Base-by-base conservation (phyloP, 2,113 vertebrate species). In the Zootoca vivipara region DNA sequence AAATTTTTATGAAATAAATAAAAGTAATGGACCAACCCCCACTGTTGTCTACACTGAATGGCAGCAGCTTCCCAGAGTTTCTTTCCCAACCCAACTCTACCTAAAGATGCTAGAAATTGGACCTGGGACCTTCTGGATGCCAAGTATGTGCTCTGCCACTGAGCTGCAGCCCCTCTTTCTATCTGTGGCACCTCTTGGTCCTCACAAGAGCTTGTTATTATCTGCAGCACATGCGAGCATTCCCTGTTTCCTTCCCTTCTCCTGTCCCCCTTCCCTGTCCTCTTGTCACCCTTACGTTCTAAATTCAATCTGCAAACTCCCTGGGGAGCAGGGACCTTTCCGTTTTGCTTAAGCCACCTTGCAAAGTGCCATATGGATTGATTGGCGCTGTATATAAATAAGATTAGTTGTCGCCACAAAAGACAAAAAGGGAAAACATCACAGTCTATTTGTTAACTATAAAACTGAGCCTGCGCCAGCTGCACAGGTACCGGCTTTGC, bases 401-500 rank as follows among this genome's bases (percentile, higher is more conserved):
- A 84, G 42, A 62, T 62, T 42, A 24, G 28, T 30, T 74, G n/a
- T 42, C 12, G 4, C 30, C 7, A 3, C 30, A 22, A 38, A 90
- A 95, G 89, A 93, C 87, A 90, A 42, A 93, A 77, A 94, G 89
- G 86, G 83, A 89, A 95, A 95, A 89, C 56, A 93, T 69, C 2
- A 33, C 86, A 86, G 89, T 88, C 92, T 38, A 1, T 92, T 94
- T 92, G 89, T 94, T 94, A 95, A 92, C 89, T 89, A 83, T 93
- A 94, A 95, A 95, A 95, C 16, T 35, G 24, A 82, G 93, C 58
- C 82, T 86, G 92, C 89, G 91, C 90, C 92, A 92, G 91, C 88
- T 89, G 82, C 79, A 92, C 90, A 95, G 93, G 73, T 85, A 91
- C 87, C 92, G 87, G 85, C 10, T 95, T 93, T 94, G 92, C 94